Conservation (phyloP, 2,113 vertebrate species). For the Mugil cephalus region DNA sequence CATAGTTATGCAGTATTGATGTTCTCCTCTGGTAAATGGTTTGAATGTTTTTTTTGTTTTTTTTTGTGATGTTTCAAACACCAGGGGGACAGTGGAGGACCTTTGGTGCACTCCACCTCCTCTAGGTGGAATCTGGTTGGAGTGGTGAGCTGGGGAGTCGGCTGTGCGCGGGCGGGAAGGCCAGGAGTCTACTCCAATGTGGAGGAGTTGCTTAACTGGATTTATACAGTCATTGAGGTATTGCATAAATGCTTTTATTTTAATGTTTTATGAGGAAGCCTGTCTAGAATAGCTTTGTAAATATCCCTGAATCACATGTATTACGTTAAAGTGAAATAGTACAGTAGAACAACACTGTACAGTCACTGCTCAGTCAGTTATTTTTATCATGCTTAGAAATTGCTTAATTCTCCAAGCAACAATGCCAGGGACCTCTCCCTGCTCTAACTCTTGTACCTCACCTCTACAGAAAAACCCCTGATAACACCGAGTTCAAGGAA, state of each 20-base stretch:
- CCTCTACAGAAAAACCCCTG: constrained; percentile 69
- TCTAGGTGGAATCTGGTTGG: constrained; percentile 86
- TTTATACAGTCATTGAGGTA: constrained; percentile 86
- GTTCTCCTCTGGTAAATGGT: not conserved
- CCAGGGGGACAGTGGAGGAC: constrained; percentile 94
- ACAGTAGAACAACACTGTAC: not conserved
- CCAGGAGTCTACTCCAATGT: constrained; percentile 91
- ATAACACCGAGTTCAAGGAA: constrained; percentile 1
- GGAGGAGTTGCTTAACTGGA: constrained; percentile 88
- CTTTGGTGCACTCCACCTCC: constrained; percentile 80
- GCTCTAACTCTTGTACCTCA: not conserved
- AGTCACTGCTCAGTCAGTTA: not conserved
- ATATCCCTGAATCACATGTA: no score
- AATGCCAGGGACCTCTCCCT: not conserved
- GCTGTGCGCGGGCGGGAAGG: constrained; percentile 83
- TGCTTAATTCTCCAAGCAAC: no score
- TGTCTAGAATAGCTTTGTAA: no score
- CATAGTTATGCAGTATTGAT: not conserved
- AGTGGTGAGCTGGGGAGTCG: constrained; percentile 93
- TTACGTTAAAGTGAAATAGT: no score
- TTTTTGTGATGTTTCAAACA: not conserved
- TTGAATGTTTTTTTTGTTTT: not conserved
- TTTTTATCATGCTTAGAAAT: no score
- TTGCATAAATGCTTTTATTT: not conserved
- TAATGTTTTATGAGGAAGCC: no score